Percentiles rank a stretch among this genome's conserved stretches.
Evolutionary conservation across 2,113 vertebrate genomes (phyloP).

Genomic region (Xenotilapia flavipinnis): DNA sequence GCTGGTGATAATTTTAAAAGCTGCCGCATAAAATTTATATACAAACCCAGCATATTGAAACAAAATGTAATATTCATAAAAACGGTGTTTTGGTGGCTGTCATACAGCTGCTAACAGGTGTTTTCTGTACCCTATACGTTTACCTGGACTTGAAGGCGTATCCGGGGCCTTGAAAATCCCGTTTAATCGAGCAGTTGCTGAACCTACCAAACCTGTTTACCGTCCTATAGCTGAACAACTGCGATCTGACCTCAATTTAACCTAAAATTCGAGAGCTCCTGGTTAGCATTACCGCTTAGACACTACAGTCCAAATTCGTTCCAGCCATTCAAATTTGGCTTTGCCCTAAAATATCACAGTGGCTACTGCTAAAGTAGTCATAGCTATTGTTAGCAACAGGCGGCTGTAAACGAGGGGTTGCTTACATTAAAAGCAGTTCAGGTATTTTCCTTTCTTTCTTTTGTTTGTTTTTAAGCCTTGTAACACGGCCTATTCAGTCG

Average conservation of each 20-base stretch:
- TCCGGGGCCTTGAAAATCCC: background rate
- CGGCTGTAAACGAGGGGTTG: background rate
- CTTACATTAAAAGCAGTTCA: background rate
- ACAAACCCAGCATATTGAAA: background rate
- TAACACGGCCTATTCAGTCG: background rate
- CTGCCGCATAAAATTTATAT: background rate
- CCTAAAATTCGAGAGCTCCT: background rate
- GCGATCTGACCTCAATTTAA: background rate
- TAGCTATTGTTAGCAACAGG: background rate
- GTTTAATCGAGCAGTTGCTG: background rate
- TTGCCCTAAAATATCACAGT: background rate
- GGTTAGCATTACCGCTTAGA: background rate
- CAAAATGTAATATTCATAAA: background rate
- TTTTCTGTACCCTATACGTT: background rate
- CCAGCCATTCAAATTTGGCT: background rate
- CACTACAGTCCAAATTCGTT: background rate
- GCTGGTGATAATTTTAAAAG: background rate
- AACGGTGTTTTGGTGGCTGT: background rate
- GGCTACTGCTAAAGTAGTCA: background rate
- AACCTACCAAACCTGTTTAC: background rate
- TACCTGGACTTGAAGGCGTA: background rate
- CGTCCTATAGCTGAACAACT: background rate
- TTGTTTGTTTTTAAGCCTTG: accelerated
- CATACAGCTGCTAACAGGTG: background rate
- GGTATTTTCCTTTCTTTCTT: background rate